Percentiles rank a stretch among this genome's conserved stretches.
Conservation (phyloP, 2,888 invertebrate genomes). For the Zeuzera pyrina region DNA sequence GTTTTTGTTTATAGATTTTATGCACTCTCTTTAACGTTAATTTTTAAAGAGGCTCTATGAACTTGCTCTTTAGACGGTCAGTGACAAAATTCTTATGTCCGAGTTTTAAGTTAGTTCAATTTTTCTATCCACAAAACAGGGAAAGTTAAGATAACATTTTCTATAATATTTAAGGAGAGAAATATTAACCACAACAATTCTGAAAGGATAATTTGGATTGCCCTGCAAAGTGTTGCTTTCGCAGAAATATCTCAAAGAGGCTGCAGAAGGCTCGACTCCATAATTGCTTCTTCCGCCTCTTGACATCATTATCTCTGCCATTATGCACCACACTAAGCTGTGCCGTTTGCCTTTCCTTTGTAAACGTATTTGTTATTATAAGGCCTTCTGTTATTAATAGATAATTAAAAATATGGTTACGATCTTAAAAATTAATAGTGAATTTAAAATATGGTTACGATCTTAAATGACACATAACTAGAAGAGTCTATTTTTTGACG, state of each 20-base stretch:
- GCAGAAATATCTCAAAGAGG: constrained; percentile 40
- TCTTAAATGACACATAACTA: too few relatives aligned
- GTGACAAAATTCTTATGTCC: not conserved
- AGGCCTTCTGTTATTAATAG: too few relatives aligned
- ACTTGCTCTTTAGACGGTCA: too few relatives aligned
- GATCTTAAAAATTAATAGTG: too few relatives aligned
- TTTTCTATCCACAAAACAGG: constrained; percentile 18
- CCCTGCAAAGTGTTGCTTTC: constrained; percentile 27
- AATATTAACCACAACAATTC: constrained; percentile 33
- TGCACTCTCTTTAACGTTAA: too few relatives aligned
- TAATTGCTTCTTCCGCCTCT: constrained; percentile 65
- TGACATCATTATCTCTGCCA: constrained; percentile 62
- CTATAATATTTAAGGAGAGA: constrained; percentile 19
- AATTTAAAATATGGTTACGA: too few relatives aligned
- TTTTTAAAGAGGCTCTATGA: too few relatives aligned
- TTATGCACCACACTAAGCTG: constrained; percentile 47
- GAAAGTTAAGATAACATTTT: constrained; percentile 13
- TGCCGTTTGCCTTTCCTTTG: not conserved
- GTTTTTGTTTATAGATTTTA: too few relatives aligned
- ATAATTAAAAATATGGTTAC: too few relatives aligned
- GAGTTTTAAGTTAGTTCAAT: not conserved
- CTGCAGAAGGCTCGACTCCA: constrained; percentile 43
- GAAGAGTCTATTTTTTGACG: too few relatives aligned
- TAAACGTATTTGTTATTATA: too few relatives aligned
- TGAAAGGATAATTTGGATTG: constrained; percentile 39